A percentile compares a stretch with the other conserved stretches of the same genome.
These are phyloP conservation scores for Chloropsis hardwickii DNA, from an alignment of 2,113 vertebrate species.

Conservation along the genomic window DNA sequence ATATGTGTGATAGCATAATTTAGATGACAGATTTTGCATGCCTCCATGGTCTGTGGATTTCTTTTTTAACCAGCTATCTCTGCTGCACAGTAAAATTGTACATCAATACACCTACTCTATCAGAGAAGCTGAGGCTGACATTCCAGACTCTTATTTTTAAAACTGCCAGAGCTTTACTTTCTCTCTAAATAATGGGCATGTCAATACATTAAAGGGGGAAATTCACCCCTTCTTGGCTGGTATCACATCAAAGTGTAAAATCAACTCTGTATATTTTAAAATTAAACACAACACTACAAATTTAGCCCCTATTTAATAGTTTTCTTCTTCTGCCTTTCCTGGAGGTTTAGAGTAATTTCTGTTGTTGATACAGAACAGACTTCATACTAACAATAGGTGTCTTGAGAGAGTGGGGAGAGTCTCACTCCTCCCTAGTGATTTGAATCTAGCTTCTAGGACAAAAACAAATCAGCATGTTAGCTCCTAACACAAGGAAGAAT, in stretches of 20 bases:
- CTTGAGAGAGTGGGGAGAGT: not conserved
- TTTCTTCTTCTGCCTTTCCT: not conserved
- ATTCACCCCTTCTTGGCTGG: not conserved
- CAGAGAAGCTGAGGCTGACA: not conserved
- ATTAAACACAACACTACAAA: not conserved
- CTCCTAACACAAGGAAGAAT: not conserved
- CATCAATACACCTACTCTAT: conserved; percentile 9
- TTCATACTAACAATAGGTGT: conserved; percentile 26
- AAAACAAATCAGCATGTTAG: not conserved
- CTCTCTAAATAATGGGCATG: not conserved
- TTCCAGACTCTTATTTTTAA: conserved; percentile 23
- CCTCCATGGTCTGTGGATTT: not conserved
- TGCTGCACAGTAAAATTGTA: not conserved
- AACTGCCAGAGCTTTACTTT: not conserved
- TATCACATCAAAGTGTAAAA: not conserved
- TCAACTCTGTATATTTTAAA: not conserved
- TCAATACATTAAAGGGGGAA: not conserved
- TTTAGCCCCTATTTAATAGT: not conserved
- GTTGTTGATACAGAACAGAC: conserved; percentile 4
- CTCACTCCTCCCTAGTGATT: not conserved
- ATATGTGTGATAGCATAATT: not conserved
- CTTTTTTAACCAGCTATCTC: not conserved
- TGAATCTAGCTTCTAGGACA: not conserved
- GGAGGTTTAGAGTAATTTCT: not conserved
- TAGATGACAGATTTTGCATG: not conserved